phyloP scores from a whole-genome alignment of 2,113 vertebrate genomes.

The Ptilorrhoa leucosticta region DNA sequence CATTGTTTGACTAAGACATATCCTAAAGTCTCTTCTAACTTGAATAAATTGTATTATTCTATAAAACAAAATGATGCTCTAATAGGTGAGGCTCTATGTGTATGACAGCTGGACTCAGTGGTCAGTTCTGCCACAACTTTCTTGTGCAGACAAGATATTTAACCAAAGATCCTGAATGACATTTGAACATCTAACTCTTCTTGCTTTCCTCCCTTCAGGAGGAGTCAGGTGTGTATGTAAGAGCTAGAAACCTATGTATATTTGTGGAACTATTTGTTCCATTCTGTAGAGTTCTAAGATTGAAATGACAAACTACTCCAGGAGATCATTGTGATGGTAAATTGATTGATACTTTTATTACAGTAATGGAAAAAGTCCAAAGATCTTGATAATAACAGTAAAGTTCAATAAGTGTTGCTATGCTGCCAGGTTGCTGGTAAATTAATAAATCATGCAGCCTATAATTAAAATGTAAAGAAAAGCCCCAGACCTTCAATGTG shows the following conservation, averaged over 20 bases:
- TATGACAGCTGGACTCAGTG: background rate
- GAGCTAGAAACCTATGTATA: background rate
- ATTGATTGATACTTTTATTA: background rate
- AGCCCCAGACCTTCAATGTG: background rate
- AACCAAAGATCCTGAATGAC: background rate
- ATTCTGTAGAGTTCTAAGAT: background rate
- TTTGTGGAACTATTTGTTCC: background rate
- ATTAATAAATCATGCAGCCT: background rate
- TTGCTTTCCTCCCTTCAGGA: background rate
- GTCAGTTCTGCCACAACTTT: background rate
- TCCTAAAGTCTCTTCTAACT: background rate
- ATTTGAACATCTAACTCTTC: background rate
- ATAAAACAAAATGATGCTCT: background rate
- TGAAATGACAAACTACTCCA: background rate
- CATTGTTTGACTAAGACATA: background rate
- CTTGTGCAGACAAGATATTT: background rate
- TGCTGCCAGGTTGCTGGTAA: background rate
- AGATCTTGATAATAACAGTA: background rate
- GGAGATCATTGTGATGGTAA: background rate
- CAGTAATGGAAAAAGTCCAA: background rate
- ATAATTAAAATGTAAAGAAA: background rate
- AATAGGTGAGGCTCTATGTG: background rate
- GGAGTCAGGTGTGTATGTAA: background rate
- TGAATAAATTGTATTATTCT: background rate
- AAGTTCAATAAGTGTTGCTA: background rate